phyloP scores from a whole-genome alignment of 2,888 invertebrate genomes.

The Hyles lineata region DNA sequence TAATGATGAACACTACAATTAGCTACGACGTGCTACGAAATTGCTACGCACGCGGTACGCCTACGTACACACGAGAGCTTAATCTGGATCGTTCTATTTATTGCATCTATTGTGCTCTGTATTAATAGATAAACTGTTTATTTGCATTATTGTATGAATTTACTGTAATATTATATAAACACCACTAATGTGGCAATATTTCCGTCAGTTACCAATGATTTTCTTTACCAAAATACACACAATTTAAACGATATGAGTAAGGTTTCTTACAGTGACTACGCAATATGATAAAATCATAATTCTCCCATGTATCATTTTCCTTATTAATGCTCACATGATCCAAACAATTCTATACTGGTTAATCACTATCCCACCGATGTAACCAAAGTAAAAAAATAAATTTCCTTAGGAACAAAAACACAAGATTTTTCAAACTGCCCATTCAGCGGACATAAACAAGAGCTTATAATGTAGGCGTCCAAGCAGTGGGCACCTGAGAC shows the following conservation, averaged over 20 bases:
- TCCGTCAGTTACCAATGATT: no score
- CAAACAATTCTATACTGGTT: no score
- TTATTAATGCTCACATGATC: no score
- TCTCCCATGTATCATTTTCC: no score
- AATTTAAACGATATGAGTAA: no score
- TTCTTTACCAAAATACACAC: no score
- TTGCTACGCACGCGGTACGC: conserved; percentile 48
- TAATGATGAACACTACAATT: conserved; percentile 18
- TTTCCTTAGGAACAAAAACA: not conserved
- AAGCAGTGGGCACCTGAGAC: conserved; percentile 56
- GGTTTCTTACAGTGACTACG: no score
- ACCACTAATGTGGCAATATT: not conserved
- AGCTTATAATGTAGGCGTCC: not conserved
- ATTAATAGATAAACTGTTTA: conserved; percentile 9
- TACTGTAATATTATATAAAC: not conserved
- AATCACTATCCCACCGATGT: no score
- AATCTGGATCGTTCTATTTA: conserved; percentile 41
- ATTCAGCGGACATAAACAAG: conserved; percentile 8
- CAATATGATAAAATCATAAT: no score
- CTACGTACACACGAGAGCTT: conserved; percentile 44
- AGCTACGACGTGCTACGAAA: conserved; percentile 45
- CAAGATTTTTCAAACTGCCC: not conserved
- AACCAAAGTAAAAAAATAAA: not conserved
- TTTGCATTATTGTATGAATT: not conserved
- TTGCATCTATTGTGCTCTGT: conserved; percentile 32